phyloP scores from a whole-genome alignment of 2,888 invertebrate genomes.

The Argyresthia goedartella region DNA sequence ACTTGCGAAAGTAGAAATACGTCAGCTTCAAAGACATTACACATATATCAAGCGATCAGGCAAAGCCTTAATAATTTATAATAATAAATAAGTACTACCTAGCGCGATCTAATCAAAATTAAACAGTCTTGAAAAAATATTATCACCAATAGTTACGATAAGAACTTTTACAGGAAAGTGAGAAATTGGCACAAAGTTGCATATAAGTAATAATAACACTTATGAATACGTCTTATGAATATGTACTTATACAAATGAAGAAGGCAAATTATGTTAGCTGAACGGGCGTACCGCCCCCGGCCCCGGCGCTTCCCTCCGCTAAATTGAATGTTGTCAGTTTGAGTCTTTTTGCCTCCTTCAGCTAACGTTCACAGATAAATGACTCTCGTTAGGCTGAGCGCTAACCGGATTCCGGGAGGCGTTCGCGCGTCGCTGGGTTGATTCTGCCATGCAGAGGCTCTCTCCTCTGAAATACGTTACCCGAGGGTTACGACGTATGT shows the following conservation, averaged over 20 bases:
- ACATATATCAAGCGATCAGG: too few relatives aligned
- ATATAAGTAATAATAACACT: conserved; percentile 3
- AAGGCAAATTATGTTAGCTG: conserved; percentile 25
- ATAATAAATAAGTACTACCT: not conserved
- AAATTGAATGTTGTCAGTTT: conserved; percentile 31
- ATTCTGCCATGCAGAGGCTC: conserved; percentile 23
- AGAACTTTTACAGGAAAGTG: conserved; percentile 11
- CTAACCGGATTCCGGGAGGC: conserved; percentile 22
- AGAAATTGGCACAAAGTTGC: conserved; percentile 14
- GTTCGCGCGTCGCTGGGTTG: conserved; percentile 21
- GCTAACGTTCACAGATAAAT: conserved; percentile 26
- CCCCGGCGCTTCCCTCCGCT: conserved; percentile 18
- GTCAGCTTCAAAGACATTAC: too few relatives aligned
- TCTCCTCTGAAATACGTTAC: conserved; percentile 6
- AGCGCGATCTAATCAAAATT: conserved; percentile 28
- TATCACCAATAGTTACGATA: conserved; percentile 8
- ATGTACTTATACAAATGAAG: conserved; percentile 23
- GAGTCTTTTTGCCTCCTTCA: conserved; percentile 23
- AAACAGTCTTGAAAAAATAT: conserved; percentile 29
- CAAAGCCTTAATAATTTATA: too few relatives aligned
- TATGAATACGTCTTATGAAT: not conserved
- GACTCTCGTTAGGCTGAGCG: conserved; percentile 24
- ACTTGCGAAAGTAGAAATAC: too few relatives aligned
- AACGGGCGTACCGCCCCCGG: conserved; percentile 17
- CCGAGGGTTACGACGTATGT: not conserved